Evolutionary conservation across 1,140 invertebrate genomes (phyloP).

Genomic region (Drosophila takahashii): DNA sequence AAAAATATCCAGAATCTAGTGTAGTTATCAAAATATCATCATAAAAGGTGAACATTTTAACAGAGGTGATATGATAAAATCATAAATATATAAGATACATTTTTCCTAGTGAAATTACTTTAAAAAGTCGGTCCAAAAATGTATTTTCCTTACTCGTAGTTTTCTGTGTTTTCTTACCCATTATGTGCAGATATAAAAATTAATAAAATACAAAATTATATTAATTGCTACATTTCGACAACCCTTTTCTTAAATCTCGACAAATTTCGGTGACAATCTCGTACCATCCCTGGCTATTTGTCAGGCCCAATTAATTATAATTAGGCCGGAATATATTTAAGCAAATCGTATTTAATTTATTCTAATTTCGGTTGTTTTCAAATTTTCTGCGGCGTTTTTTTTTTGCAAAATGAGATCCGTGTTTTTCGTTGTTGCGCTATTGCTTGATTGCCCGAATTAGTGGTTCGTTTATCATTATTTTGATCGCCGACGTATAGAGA

Average conservation of each 20-base stretch:
- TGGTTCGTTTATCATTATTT: conserved; percentile 35
- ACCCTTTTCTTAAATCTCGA: conserved; percentile 3
- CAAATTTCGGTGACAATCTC: conserved; percentile 3
- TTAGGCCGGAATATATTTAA: conserved; percentile 37
- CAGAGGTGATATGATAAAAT: too few relatives aligned
- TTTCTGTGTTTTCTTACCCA: too few relatives aligned
- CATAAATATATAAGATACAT: too few relatives aligned
- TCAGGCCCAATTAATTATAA: conserved; percentile 45
- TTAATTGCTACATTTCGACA: not conserved
- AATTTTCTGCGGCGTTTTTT: conserved; percentile 1
- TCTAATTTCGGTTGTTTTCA: conserved; percentile 13
- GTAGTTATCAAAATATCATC: not conserved
- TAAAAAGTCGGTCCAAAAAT: too few relatives aligned
- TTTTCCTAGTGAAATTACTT: too few relatives aligned
- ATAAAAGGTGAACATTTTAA: too few relatives aligned
- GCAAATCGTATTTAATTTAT: conserved; percentile 43
- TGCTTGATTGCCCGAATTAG: conserved; percentile 53
- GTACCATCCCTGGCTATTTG: conserved; percentile 32
- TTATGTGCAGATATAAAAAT: too few relatives aligned
- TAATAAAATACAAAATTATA: too few relatives aligned
- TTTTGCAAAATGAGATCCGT: conserved; percentile 20
- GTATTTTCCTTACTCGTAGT: too few relatives aligned
- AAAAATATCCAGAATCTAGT: conserved; percentile 1
- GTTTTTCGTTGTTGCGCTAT: conserved; percentile 8
- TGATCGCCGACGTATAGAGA: conserved; percentile 12